Percentiles rank a stretch among this genome's conserved stretches.
Conservation (phyloP, 2,797 vertebrate species). For the Syncerus caffer region DNA sequence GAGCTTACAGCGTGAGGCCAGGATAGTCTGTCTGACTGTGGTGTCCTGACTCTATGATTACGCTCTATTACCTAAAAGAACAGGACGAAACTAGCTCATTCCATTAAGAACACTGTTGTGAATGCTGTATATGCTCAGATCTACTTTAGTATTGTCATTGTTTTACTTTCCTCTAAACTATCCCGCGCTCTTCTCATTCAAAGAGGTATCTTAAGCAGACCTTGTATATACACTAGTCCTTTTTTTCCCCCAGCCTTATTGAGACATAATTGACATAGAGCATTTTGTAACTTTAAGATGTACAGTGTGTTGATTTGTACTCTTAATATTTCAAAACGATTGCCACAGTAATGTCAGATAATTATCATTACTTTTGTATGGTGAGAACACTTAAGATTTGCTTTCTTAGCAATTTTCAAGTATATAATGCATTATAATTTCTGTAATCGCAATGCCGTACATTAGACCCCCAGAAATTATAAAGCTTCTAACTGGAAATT, state of each 20-base stretch:
- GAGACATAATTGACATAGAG: neutral
- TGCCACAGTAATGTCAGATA: neutral
- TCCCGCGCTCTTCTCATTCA: neutral
- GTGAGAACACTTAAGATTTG: neutral
- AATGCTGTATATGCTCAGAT: neutral
- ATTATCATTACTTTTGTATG: neutral
- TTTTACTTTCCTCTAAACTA: neutral
- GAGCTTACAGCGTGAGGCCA: neutral
- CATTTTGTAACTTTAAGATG: neutral
- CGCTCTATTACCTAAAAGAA: neutral
- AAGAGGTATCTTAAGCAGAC: neutral
- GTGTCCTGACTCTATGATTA: neutral
- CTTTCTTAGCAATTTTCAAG: neutral
- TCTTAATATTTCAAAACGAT: neutral
- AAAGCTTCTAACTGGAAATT: neutral
- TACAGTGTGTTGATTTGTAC: neutral
- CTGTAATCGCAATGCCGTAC: neutral
- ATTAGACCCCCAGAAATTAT: neutral
- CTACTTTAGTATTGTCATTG: neutral
- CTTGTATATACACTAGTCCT: neutral
- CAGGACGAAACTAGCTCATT: neutral
- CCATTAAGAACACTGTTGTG: neutral
- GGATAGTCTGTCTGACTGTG: neutral
- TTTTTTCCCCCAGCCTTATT: neutral
- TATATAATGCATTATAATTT: neutral